phyloP scores from a whole-genome alignment of 1,140 invertebrate genomes.

The Atta cephalotes region DNA sequence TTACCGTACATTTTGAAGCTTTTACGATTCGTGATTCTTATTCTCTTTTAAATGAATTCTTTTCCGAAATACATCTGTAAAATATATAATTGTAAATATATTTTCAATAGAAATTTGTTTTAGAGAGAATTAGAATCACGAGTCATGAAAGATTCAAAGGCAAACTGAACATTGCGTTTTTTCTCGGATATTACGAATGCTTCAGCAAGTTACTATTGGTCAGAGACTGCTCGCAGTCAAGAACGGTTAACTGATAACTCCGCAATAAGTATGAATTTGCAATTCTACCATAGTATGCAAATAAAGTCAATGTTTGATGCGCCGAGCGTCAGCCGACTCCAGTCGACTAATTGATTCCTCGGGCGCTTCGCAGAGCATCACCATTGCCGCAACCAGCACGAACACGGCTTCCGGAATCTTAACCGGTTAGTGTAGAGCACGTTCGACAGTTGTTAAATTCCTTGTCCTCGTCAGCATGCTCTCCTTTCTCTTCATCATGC shows the following conservation, averaged over 20 bases:
- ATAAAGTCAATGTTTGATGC: constrained; percentile 53
- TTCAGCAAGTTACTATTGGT: background rate
- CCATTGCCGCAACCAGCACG: constrained; percentile 7
- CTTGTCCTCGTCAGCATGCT: background rate
- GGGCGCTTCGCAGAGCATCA: constrained; percentile 23
- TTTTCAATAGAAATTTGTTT: background rate
- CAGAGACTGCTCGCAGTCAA: background rate
- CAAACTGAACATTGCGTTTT: background rate
- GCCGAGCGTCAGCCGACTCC: constrained; percentile 50
- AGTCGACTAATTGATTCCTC: constrained; percentile 62
- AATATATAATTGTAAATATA: background rate
- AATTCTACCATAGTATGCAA: constrained; percentile 51
- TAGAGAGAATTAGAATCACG: background rate
- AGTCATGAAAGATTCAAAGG: background rate
- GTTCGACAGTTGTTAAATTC: constrained; percentile 59
- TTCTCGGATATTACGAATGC: background rate
- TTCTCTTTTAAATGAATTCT: background rate
- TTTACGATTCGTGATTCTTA: background rate
- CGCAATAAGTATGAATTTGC: constrained; percentile 58
- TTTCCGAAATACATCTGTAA: background rate
- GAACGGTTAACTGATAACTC: constrained; percentile 44
- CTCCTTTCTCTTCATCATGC: background rate
- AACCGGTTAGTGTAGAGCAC: constrained; percentile 33
- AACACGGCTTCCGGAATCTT: constrained; percentile 46
- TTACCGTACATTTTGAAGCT: background rate